Evolutionary conservation across 1,140 invertebrate species (phyloP).

Genomic region (Sycobia sp.): DNA sequence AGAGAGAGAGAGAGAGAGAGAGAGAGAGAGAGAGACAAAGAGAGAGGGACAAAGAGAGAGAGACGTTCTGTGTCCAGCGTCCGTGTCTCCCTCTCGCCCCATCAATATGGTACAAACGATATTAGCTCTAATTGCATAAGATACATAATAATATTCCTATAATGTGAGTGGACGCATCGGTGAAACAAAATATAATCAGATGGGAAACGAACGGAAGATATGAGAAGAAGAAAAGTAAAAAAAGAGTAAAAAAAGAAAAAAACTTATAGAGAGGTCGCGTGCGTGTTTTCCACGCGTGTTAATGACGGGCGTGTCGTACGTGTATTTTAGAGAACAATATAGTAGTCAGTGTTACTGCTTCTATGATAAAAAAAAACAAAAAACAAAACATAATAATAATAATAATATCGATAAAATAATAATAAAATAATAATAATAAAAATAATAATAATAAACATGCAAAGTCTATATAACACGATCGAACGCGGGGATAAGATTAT

Average conservation of each 20-base stretch:
- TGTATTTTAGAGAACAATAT: constrained; percentile 28
- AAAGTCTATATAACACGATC: constrained; percentile 34
- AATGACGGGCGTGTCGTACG: constrained; percentile 1
- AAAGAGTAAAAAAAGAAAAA: constrained; percentile 17
- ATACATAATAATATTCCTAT: constrained; percentile 35
- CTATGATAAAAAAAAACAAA: no score
- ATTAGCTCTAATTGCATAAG: constrained; percentile 34
- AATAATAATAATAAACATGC: no score
- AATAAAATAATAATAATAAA: no score
- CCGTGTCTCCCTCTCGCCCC: constrained; percentile 10
- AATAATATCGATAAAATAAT: no score
- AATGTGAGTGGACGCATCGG: no score
- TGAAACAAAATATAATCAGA: no score
- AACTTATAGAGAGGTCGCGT: constrained; percentile 12
- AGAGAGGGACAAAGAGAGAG: neutral
- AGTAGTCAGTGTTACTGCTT: constrained; percentile 36
- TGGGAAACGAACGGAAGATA: no score
- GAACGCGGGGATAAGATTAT: neutral
- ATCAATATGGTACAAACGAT: constrained; percentile 34
- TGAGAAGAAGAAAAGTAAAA: no score
- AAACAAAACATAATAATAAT: no score
- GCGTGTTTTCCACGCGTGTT: neutral
- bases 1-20: neutral
- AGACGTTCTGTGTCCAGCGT: no score
- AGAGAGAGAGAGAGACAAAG: neutral